Evolutionary conservation across 2,888 invertebrate genomes (phyloP).

Genomic region (Poecilus cupreus): DNA sequence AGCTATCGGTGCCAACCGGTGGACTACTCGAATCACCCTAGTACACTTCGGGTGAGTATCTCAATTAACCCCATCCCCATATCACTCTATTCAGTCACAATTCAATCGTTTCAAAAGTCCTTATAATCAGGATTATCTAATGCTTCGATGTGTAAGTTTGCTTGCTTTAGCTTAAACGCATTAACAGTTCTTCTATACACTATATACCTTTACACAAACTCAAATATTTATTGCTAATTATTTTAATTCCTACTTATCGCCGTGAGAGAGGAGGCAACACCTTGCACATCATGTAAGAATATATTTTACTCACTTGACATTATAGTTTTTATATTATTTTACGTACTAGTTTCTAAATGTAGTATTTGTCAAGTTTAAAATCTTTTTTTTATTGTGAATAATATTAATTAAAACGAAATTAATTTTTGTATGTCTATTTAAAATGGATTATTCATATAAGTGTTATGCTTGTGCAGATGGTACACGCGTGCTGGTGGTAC

Average conservation of each 20-base stretch:
- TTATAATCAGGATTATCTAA: neutral
- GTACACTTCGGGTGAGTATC: conserved; percentile 92
- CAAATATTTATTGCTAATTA: conserved; percentile 16
- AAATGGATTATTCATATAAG: neutral
- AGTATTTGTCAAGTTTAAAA: too few relatives aligned
- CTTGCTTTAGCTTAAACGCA: conserved; percentile 34
- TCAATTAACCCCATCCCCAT: too few relatives aligned
- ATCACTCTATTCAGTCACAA: neutral
- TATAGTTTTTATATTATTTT: neutral
- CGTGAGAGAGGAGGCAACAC: conserved; percentile 23
- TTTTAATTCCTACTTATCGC: conserved; percentile 45
- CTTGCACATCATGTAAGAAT: conserved; percentile 47
- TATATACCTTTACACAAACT: neutral
- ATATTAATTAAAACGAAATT: neutral
- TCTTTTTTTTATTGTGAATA: neutral
- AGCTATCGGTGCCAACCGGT: conserved; percentile 97
- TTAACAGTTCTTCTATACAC: conserved; percentile 27
- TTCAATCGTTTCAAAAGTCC: neutral
- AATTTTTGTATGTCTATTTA: conserved; percentile 37
- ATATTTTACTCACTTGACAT: conserved; percentile 27
- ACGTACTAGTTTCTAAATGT: too few relatives aligned
- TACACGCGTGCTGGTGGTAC: conserved; percentile 96
- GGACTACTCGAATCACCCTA: conserved; percentile 93
- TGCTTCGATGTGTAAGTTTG: conserved; percentile 8
- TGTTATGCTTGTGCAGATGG: conserved; percentile 82